Base-by-base conservation (phyloP, 2,888 invertebrate genomes). In the Choreutis nemorana region DNA sequence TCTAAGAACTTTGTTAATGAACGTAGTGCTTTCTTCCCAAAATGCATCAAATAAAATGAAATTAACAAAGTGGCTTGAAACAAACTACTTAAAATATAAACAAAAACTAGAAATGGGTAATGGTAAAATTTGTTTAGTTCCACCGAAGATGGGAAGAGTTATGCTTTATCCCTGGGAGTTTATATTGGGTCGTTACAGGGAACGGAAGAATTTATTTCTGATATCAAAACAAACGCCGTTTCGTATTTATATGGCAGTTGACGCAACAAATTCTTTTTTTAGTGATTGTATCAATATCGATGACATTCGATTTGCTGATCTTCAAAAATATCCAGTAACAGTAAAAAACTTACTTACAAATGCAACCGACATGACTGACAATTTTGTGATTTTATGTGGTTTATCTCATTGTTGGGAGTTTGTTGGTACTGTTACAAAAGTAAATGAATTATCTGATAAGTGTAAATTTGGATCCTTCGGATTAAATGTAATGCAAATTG, bases 361-460 rank as follows among this genome's bases (percentile, higher is more conserved):
- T 43, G 59, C 55, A 16, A 50, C 42, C n/a, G 50, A 58, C 32
- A 36, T 57, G 28, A 59, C 64, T 39, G 66, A 72, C 28, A 59
- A 55, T 32, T 68, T 73, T 49, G 71, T 68, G 40, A 70, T 79
- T 43, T 50, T 79, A 41, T 51, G 52, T 40, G 79, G 79, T n/a
- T 50, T 63, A 35, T 25, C 51, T 12, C 39, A 54, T 36, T 73
- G 71, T 36, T 80, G 79, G 79, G 73, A 79, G 55, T 39, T 78
- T 26, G 49, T 67, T 31, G 75, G 75, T 6, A 58, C 65, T 25
- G 64, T 70, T 11, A 50, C 59, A 28, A 73, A 71, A 54, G 36
- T 63, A 26, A 42, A 35, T 22, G 50, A 49, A 10, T 33, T 30
- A 14, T 32, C 31, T 26, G 36, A 33, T 13, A 30, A 13, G 26